Evolutionary conservation across 2,888 invertebrate species (phyloP).

Genomic region (Scaptomyza reducta): DNA sequence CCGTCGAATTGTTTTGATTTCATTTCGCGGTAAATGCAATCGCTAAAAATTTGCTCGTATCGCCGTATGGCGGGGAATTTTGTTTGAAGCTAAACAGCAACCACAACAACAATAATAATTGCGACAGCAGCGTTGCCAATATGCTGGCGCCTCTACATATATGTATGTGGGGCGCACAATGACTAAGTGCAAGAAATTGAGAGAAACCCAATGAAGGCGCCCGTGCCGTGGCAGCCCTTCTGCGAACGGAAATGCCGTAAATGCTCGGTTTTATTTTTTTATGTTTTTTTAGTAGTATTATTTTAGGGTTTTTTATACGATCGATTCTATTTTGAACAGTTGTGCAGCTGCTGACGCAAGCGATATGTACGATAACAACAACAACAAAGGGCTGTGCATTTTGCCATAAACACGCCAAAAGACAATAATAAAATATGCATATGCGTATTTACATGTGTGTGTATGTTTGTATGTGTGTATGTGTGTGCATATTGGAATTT

Average conservation of each 20-base stretch:
- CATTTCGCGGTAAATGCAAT: constrained; percentile 77
- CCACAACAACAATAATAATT: constrained; percentile 47
- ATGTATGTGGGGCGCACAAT: constrained; percentile 69
- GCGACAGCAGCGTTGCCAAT: constrained; percentile 39
- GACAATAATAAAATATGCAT: constrained; percentile 58
- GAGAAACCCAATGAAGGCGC: constrained; percentile 8
- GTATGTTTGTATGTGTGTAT: background rate
- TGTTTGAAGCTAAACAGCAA: constrained; percentile 67
- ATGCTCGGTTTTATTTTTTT: constrained; percentile 29
- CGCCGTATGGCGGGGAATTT: constrained; percentile 67
- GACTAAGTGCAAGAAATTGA: constrained; percentile 55
- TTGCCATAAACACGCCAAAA: constrained; percentile 76
- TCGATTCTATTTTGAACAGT: constrained; percentile 50
- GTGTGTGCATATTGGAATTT: constrained; percentile 2
- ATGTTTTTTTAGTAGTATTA: constrained; percentile 9
- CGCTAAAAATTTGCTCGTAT: constrained; percentile 56
- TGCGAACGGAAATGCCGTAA: constrained; percentile 64
- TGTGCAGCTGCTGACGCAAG: constrained; percentile 69
- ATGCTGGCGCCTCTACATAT: constrained; percentile 69
- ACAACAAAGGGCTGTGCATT: constrained; percentile 60
- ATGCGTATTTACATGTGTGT: constrained; percentile 26
- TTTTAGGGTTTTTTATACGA: constrained; percentile 25
- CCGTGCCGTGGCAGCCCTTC: constrained; percentile 40
- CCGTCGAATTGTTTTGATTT: constrained; percentile 72
- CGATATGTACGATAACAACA: constrained; percentile 29